Evolutionary conservation across 2,888 invertebrate genomes (phyloP), one percentile per base, ranked within the genome.

Genomic region (Caenorhabditis sp.): DNA sequence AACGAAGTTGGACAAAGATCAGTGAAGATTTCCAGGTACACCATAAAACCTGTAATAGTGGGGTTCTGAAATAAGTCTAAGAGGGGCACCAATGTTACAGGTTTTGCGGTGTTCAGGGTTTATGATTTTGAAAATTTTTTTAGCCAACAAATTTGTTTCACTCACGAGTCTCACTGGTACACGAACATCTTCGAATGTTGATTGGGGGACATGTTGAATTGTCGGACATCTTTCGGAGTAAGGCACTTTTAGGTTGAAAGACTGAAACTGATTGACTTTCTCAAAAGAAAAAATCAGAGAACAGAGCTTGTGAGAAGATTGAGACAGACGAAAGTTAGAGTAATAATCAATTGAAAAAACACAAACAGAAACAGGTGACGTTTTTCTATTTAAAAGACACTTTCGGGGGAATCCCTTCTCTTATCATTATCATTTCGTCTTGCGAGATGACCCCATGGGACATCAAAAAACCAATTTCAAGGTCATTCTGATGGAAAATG

Each of bases 151-250:
- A n/a, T 35, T 38, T 38, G 6, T 2, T 6, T 19, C n/a, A 82
- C 76, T 73, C 26, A 82, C 82, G 31, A 41, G 59, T 44, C 44
- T 82, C 82, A 68, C 82, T 76, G 14, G 82, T 82, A 35, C 76
- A 82, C 0, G 76, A 82, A 41, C 82, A 82, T 76, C 76, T 47
- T 22, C 76, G 64, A 24, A 76, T 72, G 7, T 73, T 73, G 14
- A 73, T 51, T 31, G 73, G 47, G 4, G 64, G 68, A 38, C 68
- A 61, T 26, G 64, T 58, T 47, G 63, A 63, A 38, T 80, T 63
- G 0, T 35, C 54, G 4, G 72, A 66, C 70, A 72, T 72, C 24
- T 66, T 80, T 49, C 72, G 31, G 59, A 59, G 47, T 66, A 63
- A 70, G 69, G 70, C 77, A 77, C 77, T 61, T 14, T 77, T 70